Evolutionary conservation across 2,888 invertebrate species (phyloP), one percentile per base, ranked within the genome.

Genomic region (Amblyjoppa proteus): DNA sequence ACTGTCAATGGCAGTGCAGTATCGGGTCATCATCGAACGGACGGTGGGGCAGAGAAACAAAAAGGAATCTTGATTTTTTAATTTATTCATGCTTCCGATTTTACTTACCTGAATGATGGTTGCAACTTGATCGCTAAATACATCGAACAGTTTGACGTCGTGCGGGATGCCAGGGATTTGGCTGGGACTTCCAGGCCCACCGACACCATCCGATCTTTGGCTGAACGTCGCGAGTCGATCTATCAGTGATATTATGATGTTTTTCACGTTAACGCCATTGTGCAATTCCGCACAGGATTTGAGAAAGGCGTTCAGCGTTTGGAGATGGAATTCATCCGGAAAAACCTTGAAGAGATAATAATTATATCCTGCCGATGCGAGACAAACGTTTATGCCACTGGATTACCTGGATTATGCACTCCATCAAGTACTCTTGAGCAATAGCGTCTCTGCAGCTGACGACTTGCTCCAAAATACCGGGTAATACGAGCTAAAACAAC

Each of bases 371-470:
- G 20, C 38, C 34, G 13, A 69, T n/a, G 28, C n/a, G 31, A 66
- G 34, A 45, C 1, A 66, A 20, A 70, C 16, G 20, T 31, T 56
- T 13, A 11, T 58, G 6, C 20, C 45, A 7, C 3, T 56, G 34
- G 31, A 53, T 38, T 90, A 97, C 98, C 96, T 99, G 99, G 93
- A 99, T 99, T 83, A 99, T 98, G 93, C 99, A 99, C 94, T 99
- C 99, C 99, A 99, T 99, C 31, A 99, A 96, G 94, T 99, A 99
- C 95, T 99, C 99, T 95, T 99, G 99, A 0, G 99, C 99, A 86
- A 99, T 99, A 0, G 99, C 98, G 95, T 99, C 99, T 86, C 98
- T 95, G 93, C 99, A 99, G 94, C 99, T 99, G 76, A 99, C 99
- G 28, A 98, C 99, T 95, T 99, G 99, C 94, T 99, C 99, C 92